Evolutionary conservation across 2,888 invertebrate genomes (phyloP), one percentile per base, ranked within the genome.

Genomic region (Tachina grossa): DNA sequence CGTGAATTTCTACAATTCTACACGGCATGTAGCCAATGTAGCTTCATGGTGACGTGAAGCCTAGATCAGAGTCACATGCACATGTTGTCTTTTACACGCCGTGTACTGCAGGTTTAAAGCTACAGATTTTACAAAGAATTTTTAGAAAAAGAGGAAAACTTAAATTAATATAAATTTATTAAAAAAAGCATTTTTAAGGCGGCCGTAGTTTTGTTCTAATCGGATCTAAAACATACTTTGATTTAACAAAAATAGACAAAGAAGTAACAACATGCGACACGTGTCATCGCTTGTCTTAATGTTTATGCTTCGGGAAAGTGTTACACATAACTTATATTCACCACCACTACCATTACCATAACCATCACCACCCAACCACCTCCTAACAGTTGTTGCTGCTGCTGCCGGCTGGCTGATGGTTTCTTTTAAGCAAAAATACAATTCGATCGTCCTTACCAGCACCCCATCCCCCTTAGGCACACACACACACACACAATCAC

Each of bases 271-370:
- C 66, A 74, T 61, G 81, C 68, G 81, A 43, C 81, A 81, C 81
- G 81, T 81, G 81, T 45, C 81, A 81, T 74, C 81, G 81, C 81
- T 81, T 81, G 81, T 68, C 74, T 72, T 75, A 75, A 75, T 80
- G 80, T 65, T 80, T 63, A 66, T 66, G 72, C 16, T 9, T 74
- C 47, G 75, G 45, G 75, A 80, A 74, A 81, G 66, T 74, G 66
- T 74, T 81, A 68, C 81, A 75, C 66, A 81, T 68, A 74, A 74
- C 72, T 43, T 55, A 16, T 49, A 72, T 66, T 10, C 49, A 72
- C 63, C 57, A 66, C 31, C 59, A 61, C 16, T 45, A 39, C n/a
- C 59, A 47, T 11, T 49, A 71, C 22, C 51, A 41, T 16, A 14
- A 19, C 45, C 51, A 53, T 71, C 31, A 65, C 22, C 22, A 10